Percentiles rank a stretch among this genome's conserved stretches.
Evolutionary conservation across 30 jellyfish, hydroid and myxozoan species (phyloP).

Genomic region (Cassiopea xamachana): DNA sequence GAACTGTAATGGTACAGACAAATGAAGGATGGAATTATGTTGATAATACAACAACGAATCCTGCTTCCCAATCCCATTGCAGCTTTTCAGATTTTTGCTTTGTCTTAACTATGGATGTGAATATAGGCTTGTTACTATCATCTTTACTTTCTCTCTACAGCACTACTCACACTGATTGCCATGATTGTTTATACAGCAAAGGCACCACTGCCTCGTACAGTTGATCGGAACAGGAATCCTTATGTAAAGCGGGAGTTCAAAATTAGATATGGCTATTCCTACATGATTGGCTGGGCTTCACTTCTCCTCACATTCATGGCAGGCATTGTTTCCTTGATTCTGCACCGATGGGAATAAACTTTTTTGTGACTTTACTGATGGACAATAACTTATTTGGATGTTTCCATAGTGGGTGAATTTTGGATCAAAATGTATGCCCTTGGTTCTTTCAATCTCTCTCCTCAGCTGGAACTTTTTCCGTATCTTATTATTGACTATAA

Average conservation of each 20-base stretch:
- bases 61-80: too few species aligned
- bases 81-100: too few species aligned
- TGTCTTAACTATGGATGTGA: too few species aligned
- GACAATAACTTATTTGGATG: background rate
- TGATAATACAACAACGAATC: too few species aligned
- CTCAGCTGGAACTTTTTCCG: too few species aligned
- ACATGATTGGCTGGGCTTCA: conserved; percentile 80
- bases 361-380: background rate
- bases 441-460: too few species aligned
- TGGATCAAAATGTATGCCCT: background rate
- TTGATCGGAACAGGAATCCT: conserved; percentile 70
- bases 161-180: conserved; percentile 68
- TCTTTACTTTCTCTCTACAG: background rate
- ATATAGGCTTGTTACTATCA: background rate
- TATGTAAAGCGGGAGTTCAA: conserved; percentile 73
- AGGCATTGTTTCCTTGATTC: conserved; percentile 62
- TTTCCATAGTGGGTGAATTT: background rate
- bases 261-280: conserved; percentile 76
- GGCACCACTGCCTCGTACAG: conserved; percentile 77
- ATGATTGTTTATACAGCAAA: conserved; percentile 87
- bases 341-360: conserved; percentile 38
- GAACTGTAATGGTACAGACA: too few species aligned
- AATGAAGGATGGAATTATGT: too few species aligned
- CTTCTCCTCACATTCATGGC: conserved; percentile 69
- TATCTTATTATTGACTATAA: too few species aligned